phyloP scores from a whole-genome alignment of 2,888 invertebrate species.

The Anoplius nigerrimus region DNA sequence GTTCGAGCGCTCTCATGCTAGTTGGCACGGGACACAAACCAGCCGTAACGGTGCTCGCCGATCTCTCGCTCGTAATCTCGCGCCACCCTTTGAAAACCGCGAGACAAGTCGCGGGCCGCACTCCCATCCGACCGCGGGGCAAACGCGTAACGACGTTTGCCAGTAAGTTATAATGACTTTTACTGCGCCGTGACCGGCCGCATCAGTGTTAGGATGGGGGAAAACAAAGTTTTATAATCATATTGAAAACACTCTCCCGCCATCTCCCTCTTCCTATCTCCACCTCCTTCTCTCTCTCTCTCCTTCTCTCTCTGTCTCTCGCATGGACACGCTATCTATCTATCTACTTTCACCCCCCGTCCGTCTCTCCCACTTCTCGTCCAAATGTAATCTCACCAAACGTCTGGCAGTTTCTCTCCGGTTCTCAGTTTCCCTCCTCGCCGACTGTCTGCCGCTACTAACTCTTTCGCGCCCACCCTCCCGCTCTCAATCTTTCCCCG shows the following conservation, averaged over 20 bases:
- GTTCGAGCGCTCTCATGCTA: too few relatives aligned
- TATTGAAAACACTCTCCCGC: constrained; percentile 33
- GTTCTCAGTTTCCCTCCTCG: background rate
- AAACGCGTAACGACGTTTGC: constrained; percentile 28
- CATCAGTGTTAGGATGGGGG: constrained; percentile 33
- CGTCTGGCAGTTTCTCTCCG: background rate
- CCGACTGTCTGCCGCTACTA: background rate
- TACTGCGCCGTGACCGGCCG: constrained; percentile 27
- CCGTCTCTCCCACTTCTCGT: too few relatives aligned
- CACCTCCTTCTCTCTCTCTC: background rate
- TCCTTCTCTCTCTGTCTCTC: too few relatives aligned
- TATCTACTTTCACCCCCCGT: too few relatives aligned
- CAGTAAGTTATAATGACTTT: constrained; percentile 37
- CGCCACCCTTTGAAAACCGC: constrained; percentile 11
- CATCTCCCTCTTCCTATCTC: constrained; percentile 1
- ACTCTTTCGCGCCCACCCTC: background rate
- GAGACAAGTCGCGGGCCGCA: constrained; percentile 2
- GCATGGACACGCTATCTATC: too few relatives aligned
- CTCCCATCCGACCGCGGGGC: constrained; percentile 21
- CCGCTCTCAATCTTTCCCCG: background rate
- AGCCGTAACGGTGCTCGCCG: background rate
- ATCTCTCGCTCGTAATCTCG: constrained; percentile 3
- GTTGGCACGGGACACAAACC: too few relatives aligned
- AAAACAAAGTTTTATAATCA: constrained; percentile 39
- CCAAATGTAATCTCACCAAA: constrained; percentile 7